Percentiles rank a stretch among this genome's conserved stretches.
Evolutionary conservation across 2,797 vertebrate species (phyloP).

Genomic region (Peromyscus attwateri): DNA sequence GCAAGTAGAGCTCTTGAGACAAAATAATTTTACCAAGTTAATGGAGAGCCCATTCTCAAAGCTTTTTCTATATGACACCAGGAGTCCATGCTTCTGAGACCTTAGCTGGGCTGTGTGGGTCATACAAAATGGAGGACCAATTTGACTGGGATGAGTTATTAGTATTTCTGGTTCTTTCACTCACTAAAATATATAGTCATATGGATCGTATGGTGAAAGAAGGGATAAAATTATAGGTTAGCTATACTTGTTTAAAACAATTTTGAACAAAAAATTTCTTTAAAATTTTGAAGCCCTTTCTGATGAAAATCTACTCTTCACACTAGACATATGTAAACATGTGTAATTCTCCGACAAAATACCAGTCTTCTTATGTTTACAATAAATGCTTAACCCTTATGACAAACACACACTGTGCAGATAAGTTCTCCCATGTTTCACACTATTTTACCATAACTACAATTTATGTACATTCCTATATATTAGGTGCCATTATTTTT

Average conservation of each 20-base stretch:
- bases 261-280: slow-evolving; percentile 31
- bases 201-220: not conserved
- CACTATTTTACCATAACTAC: not conserved
- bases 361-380: slow-evolving; percentile 9
- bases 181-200: slow-evolving; percentile 19
- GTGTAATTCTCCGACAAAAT: not conserved
- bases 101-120: not conserved
- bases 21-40: not conserved
- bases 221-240: slow-evolving; percentile 43
- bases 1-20: not conserved
- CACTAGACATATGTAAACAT: not conserved
- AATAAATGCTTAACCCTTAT: slow-evolving; percentile 21
- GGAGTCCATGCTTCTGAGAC: not conserved
- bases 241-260: slow-evolving; percentile 25
- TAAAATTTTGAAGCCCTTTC: slow-evolving; percentile 36
- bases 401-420: not conserved
- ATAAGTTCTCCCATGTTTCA: not conserved
- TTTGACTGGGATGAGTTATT: not conserved
- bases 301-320: not conserved
- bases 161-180: not conserved
- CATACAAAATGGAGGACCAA: not conserved
- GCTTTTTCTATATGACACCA: not conserved
- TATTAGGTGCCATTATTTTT: not conserved
- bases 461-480: not conserved
- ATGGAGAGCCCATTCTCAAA: slow-evolving; percentile 22